Evolutionary conservation across 2,888 invertebrate genomes (phyloP), one percentile per base, ranked within the genome.

Genomic region (Crioceris asparagi): DNA sequence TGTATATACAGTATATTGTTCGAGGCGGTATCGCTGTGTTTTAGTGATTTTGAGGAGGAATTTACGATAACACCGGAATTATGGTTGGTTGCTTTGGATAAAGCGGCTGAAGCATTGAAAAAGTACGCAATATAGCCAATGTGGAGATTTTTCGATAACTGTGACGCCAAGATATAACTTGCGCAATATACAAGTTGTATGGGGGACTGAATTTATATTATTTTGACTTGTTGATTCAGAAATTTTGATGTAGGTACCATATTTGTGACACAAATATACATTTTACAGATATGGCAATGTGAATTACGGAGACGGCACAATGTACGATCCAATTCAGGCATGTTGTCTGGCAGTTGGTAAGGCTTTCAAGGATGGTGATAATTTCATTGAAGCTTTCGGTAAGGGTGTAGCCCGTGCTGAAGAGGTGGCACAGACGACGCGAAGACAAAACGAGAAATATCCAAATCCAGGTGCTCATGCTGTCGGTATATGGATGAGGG

Each of bases 1-100:
- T 86, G 80, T 2, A 68, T 88, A 29, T 87, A 86, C 65, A 77
- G 82, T 41, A 66, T 88, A 42, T 73, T 85, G 40, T 72, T 88
- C 40, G 74, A 82, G 2, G 75, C 78, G 0, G 76, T 75, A 0
- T 72, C 75, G 0, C 68, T 68, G 32, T 61, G 67, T 30, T 62
- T 75, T 34, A 55, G 64, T 18, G 52, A 55, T 62, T 67, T 51
- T 35, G 34, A 45, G 0, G 55, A 55, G 12, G 44, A 47, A 6
- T 45, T 45, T 10, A 36, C 44, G 11, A 43, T 62, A 7, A 48
- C 47, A 17, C 43, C 48, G 8, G 18, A 38, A 4, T 41, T 64
- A 11, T 77, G 75, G 74, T 48, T 63, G 8, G 43, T 55, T 14
- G 69, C 70, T 1, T 64, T 73, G 41, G 54, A 60, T 19, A 59